Evolutionary conservation across 2,797 vertebrate species (phyloP), one percentile per base, ranked within the genome.

Genomic region (Pagetopsis macropterus): DNA sequence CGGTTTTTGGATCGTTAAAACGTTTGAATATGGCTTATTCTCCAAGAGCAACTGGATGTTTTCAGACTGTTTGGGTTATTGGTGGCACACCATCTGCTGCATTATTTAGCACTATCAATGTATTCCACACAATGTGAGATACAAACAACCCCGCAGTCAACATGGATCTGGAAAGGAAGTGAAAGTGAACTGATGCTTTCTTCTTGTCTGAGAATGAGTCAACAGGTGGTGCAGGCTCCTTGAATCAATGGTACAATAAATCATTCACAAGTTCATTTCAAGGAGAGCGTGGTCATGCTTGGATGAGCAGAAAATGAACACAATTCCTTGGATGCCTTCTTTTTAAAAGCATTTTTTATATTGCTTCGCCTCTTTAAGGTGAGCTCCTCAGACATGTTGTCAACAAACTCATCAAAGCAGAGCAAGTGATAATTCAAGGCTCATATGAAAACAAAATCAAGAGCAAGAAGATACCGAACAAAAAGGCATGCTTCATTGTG

Each of bases 171-270:
- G 64, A 60, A 79, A 72, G 31, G 45, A 70, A 67, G 54, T 50
- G 51, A 45, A 50, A 71, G 14, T 62, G 46, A 79, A 70, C 19
- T n/a, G 48, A 65, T 59, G 48, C 54, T 59, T 69, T 58, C 37
- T 15, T 62, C 23, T 27, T 50, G 49, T 62, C 66, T 56, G 19
- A 75, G 51, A 65, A 61, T 46, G 49, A 72, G 31, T 79, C 70
- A 72, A 58, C 65, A 49, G 63, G 49, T 70, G 23, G 45, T 21
- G 59, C 33, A 31, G 59, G 59, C 17, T 56, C 65, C 72, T 65
- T 75, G 57, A 83, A 83, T 88, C 72, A 79, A 74, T 75, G 62
- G 54, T 49, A 81, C 63, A 64, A 82, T 87, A 73, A 87, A 85
- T 86, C 70, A 75, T 83, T 82, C 60, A 79, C 50, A 70, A 74